Evolutionary conservation across 1,140 invertebrate genomes (phyloP).

Genomic region (Thaumatotibia leucotreta): DNA sequence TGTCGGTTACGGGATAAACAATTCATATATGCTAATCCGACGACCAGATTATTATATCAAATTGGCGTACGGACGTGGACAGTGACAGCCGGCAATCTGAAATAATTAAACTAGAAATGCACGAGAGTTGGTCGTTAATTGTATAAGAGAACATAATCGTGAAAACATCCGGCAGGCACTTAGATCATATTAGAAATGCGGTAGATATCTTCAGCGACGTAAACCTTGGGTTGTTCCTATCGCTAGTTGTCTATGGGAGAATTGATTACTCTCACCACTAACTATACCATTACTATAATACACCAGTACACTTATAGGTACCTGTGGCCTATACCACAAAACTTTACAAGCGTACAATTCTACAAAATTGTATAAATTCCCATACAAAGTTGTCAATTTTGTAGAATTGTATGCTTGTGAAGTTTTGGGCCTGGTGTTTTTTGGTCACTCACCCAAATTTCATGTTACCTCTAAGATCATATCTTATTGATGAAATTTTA

Average conservation of each 20-base stretch:
- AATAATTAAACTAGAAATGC: constrained; percentile 40
- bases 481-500: no score
- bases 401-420: no score
- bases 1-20: constrained; percentile 1
- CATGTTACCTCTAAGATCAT: no score
- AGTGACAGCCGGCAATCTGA: constrained; percentile 40
- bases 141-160: not conserved
- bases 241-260: not conserved
- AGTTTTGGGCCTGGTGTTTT: no score
- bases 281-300: no score
- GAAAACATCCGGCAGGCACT: not conserved
- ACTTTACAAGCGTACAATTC: no score
- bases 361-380: no score
- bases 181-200: not conserved
- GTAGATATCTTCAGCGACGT: not conserved
- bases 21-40: constrained; percentile 10
- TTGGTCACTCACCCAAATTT: no score
- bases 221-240: not conserved
- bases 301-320: no score
- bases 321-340: no score
- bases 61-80: constrained; percentile 12
- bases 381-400: no score
- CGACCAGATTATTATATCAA: constrained; percentile 7
- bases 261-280: no score
- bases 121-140: constrained; percentile 22